Base-by-base conservation (phyloP, 2,113 vertebrate species). In the Corythoichthys haematopterus region DNA sequence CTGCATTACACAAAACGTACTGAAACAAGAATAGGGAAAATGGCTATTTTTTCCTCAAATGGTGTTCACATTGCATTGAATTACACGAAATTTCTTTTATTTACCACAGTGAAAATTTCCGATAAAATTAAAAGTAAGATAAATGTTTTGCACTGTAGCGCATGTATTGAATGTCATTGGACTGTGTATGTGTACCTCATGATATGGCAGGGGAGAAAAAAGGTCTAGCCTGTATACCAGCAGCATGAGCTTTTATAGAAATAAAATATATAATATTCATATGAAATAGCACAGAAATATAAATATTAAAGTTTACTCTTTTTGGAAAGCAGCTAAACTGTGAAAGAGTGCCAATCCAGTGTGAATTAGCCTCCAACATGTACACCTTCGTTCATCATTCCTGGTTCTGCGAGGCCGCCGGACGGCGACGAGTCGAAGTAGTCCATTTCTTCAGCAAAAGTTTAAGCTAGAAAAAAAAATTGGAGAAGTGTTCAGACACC, bases 401-500 rank as follows among this genome's bases (percentile, higher is more conserved):
- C 74, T 88, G 82, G 90, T 94, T 91, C 91, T 93, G 92, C 77
- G 87, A 92, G 91, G 93, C 92, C 82, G 87, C 66, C 37, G 90
- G 86, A 68, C 92, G 91, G 14, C 91, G 91, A 66, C 92, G 87
- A 65, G 88, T 85, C 2, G 91, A 90, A 74, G 89, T 74, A 3
- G 91, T 93, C 70, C 93, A 90, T 81, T 91, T 95, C 85, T 95
- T 95, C 88, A 96, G 76, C 72, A 96, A 83, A 65, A 93, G 85
- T 80, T 94, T 95, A 38, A 96, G 92, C 95, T 96, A 35, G 64
- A 68, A 79, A 6, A 62, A 6, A n/a, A 48, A 51, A 28, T 28
- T 28, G 20, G 20, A 28, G 20, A 28, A 28, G 20, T 28, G 20
- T 28, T 28, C 20, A 28, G 20, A 28, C 20, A 28, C 20, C 20